Evolutionary conservation across 2,888 invertebrate species (phyloP), one percentile per base, ranked within the genome.

Genomic region (Ectobius pallidus): DNA sequence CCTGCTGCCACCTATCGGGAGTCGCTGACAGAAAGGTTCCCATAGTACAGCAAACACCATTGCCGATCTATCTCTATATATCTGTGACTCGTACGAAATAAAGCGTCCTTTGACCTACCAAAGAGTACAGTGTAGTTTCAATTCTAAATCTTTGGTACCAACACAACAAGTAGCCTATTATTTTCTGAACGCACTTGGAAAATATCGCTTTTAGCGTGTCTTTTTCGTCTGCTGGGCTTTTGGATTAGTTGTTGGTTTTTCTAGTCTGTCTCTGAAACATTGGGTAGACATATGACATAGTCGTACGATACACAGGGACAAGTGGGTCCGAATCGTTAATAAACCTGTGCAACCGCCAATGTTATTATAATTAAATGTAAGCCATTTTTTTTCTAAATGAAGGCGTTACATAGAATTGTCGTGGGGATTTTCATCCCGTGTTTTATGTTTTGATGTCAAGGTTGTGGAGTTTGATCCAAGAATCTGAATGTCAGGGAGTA

Each of bases 391-490:
- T 4, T 25, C 20, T 4, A 25, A 9, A 22, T 22, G 52, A 52
- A 14, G 25, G 52, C 52, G 20, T 22, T 25, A n/a, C n/a, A n/a
- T n/a, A 11, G 25, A 52, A 52, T 52, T 52, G 52, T 25, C 52
- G 14, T 14, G 14, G 39, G 22, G 52, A 52, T 25, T 4, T 52
- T 52, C 3, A 18, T 1, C 11, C 25, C 25, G 25, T 25, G 22
- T 30, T 25, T 58, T 58, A 22, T 9, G 14, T 58, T 58, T 52
- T 58, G 14, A 58, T 58, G 58, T 58, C 58, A 58, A 58, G 58
- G 58, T 58, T 58, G 30, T 58, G 30, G 30, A 30, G 14, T 58
- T 58, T 25, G 58, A 58, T 58, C 58, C 58, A 58, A 58, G 58
- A 30, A 58, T 58, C 14, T 30, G 3, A 30, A 14, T 7, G 58